Evolutionary conservation across 1,140 invertebrate species (phyloP), one percentile per base, ranked within the genome.

Genomic region (Leptinotarsa lineolata): DNA sequence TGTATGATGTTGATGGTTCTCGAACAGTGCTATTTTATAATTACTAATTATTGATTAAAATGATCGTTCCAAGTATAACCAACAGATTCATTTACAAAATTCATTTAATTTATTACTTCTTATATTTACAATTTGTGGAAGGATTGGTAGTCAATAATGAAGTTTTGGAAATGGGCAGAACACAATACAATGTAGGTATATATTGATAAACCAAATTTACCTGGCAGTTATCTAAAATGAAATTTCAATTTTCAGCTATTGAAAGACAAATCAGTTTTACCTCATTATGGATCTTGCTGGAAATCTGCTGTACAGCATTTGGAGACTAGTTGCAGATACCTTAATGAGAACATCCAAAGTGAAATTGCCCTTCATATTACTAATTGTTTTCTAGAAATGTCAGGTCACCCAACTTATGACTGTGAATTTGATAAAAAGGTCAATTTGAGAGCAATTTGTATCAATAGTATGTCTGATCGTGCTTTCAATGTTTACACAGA

Each of bases 331-430:
- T 92, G 91, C 81, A 84, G 87, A 54, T 82, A 84, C 22, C 79
- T 92, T 54, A 88, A 87, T 18, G 90, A 92, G 78, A 84, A 89
- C 16, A 82, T 86, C 20, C 91, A 92, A 82, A 87, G 86, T 39
- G 78, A 88, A 20, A 83, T 92, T 24, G 89, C 91, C 8, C 81
- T 92, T 44, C 79, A 84, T n/a, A 88, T 92, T 78, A 86, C 90
- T 2, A 90, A 91, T 79, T 92, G 91, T 83, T 92, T 92, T 82
- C 82, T 91, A 20, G 84, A 88, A 79, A 89, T 89, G 86, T 86
- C 89, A 75, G 88, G 90, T 16, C 83, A 87, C 75, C 76, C 79
- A 12, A 83, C 80, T 3, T 89, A 90, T 77, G 78, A 85, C 5
- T 92, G 91, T 79, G 81, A 87, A 72, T 44, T 77, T 8, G 81